These are phyloP conservation scores for Pipistrellus kuhlii DNA, from an alignment of 2,797 vertebrate genomes.

Conservation along the genomic window DNA sequence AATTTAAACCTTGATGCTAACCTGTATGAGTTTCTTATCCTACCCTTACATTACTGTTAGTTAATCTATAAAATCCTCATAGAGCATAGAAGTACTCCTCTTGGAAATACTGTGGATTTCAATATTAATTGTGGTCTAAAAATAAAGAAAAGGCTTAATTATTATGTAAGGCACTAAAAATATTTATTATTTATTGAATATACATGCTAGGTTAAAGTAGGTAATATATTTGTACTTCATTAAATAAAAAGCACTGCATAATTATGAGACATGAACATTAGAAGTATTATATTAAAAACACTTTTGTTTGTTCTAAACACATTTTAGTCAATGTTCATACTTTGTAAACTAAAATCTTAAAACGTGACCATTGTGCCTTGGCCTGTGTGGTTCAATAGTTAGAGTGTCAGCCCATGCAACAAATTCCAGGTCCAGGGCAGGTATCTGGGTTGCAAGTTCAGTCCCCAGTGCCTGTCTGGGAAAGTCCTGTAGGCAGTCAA, in stretches of 20 bases:
- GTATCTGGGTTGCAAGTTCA: no score
- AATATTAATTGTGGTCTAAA: neutral
- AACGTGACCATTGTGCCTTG: neutral
- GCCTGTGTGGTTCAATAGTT: no score
- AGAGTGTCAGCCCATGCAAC: no score
- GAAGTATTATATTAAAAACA: neutral
- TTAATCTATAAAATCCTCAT: neutral
- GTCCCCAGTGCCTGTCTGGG: no score
- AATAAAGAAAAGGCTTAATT: neutral
- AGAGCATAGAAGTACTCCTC: neutral
- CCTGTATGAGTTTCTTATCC: neutral
- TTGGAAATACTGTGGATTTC: neutral
- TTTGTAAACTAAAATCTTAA: slow-evolving; percentile 20
- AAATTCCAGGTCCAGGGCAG: no score
- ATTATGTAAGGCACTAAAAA: neutral
- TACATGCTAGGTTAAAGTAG: neutral
- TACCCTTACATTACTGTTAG: neutral
- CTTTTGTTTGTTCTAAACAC: neutral
- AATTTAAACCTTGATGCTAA: neutral
- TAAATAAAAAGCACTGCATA: neutral
- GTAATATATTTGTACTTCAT: neutral
- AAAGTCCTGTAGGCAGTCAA: no score
- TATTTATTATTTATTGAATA: neutral
- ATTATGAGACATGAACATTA: neutral
- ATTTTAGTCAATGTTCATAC: neutral